These are phyloP conservation scores for Hartigia nigra DNA, from an alignment of 2,888 invertebrate genomes.

Conservation along the genomic window DNA sequence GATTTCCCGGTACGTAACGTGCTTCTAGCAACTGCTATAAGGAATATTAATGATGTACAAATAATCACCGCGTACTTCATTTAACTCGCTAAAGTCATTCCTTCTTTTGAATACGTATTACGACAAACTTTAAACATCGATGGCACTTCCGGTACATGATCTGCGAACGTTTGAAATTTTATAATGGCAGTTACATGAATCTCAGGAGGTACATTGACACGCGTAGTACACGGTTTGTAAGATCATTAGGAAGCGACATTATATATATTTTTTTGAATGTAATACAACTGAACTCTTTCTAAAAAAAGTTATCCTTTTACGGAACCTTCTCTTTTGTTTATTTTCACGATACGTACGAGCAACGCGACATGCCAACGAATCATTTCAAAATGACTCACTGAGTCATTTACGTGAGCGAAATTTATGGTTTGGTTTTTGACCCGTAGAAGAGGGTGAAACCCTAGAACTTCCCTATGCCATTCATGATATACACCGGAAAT, in stretches of 20 bases:
- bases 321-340: conserved; percentile 19
- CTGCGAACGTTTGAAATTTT: background rate
- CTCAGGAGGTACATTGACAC: background rate
- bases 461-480: background rate
- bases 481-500: background rate
- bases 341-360: conserved; percentile 19
- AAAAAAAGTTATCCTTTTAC: conserved; percentile 15
- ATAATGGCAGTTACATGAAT: background rate
- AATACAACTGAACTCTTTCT: conserved; percentile 17
- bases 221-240: background rate
- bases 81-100: background rate
- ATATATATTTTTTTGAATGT: background rate
- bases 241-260: background rate
- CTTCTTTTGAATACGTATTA: background rate
- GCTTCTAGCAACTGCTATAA: background rate
- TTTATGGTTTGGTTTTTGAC: background rate
- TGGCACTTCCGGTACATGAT: background rate
- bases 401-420: conserved; percentile 30
- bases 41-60: background rate
- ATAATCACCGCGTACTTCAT: background rate
- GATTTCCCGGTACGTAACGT: conserved; percentile 36
- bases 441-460: background rate
- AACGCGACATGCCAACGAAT: conserved; percentile 15
- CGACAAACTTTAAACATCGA: background rate
- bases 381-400: conserved; percentile 24